phyloP scores from a whole-genome alignment of 1,140 invertebrate genomes.

The Muscidifurax raptorellus region DNA sequence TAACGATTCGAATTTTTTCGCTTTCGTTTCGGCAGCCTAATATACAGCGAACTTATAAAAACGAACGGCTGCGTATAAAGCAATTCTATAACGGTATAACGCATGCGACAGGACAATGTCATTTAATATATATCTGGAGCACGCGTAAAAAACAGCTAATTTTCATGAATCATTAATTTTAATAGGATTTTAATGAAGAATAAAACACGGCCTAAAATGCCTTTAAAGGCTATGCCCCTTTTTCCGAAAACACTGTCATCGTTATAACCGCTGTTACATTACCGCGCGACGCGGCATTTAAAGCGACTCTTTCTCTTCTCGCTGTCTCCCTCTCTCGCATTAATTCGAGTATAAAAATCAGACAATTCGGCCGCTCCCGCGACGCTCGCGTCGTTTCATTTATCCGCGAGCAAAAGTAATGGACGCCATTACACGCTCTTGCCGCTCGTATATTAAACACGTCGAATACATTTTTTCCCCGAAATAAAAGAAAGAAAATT shows the following conservation, averaged over 20 bases:
- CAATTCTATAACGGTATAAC: background rate
- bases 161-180: slow-evolving; percentile 5
- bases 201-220: background rate
- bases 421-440: background rate
- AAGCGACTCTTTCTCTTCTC: background rate
- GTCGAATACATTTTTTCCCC: background rate
- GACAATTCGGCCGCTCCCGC: background rate
- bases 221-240: background rate
- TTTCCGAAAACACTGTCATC: background rate
- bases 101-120: background rate
- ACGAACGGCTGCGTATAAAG: background rate
- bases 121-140: background rate
- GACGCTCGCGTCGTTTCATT: no score
- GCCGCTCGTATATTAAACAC: background rate
- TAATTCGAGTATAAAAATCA: slow-evolving; percentile 24
- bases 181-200: slow-evolving; percentile 8
- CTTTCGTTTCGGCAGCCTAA: background rate
- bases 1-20: background rate
- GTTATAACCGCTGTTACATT: background rate
- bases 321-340: background rate
- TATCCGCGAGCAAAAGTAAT: background rate
- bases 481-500: background rate
- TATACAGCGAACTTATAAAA: background rate
- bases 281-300: background rate
- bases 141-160: background rate